Evolutionary conservation across 2,888 invertebrate genomes (phyloP).

Genomic region (Esperia sulphurella): DNA sequence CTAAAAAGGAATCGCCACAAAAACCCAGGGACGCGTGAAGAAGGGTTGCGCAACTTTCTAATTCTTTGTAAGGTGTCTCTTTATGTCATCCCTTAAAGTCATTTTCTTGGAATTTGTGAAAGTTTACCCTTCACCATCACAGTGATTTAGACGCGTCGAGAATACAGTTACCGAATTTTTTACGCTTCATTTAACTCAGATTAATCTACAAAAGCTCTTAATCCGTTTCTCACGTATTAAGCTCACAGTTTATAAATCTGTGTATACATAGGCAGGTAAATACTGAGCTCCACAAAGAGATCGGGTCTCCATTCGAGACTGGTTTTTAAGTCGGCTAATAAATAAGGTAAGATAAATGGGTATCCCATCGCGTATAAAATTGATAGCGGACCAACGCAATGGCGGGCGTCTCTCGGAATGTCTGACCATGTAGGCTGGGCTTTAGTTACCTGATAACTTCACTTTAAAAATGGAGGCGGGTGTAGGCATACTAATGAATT

Average conservation of each 20-base stretch:
- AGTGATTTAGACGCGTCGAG: slow-evolving; percentile 29
- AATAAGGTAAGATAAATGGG: slow-evolving; percentile 77
- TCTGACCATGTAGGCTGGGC: slow-evolving; percentile 49
- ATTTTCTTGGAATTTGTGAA: slow-evolving; percentile 66
- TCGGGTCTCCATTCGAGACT: slow-evolving; percentile 48
- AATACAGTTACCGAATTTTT: slow-evolving; percentile 14
- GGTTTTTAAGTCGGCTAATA: slow-evolving; percentile 73
- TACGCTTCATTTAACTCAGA: slow-evolving; percentile 44
- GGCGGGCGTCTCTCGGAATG: slow-evolving; percentile 47
- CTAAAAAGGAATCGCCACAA: slow-evolving; percentile 59
- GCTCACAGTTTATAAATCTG: slow-evolving; percentile 29
- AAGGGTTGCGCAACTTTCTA: slow-evolving; percentile 79
- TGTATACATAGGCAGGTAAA: slow-evolving; percentile 52
- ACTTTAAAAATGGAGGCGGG: slow-evolving; percentile 28
- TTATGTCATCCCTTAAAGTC: slow-evolving; percentile 36
- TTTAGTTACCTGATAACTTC: slow-evolving; percentile 41
- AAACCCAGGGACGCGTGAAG: slow-evolving; percentile 58
- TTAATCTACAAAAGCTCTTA: slow-evolving; percentile 26
- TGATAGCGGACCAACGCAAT: slow-evolving; percentile 65
- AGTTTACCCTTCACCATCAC: slow-evolving; percentile 52
- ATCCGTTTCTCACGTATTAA: slow-evolving; percentile 35
- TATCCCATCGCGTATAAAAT: slow-evolving; percentile 73
- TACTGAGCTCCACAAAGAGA: slow-evolving; percentile 49
- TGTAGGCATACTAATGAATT: slow-evolving; percentile 47
- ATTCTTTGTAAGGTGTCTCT: slow-evolving; percentile 70